These are phyloP conservation scores for Chaenodraco wilsoni DNA, from an alignment of 2,797 vertebrate genomes.

Conservation along the genomic window DNA sequence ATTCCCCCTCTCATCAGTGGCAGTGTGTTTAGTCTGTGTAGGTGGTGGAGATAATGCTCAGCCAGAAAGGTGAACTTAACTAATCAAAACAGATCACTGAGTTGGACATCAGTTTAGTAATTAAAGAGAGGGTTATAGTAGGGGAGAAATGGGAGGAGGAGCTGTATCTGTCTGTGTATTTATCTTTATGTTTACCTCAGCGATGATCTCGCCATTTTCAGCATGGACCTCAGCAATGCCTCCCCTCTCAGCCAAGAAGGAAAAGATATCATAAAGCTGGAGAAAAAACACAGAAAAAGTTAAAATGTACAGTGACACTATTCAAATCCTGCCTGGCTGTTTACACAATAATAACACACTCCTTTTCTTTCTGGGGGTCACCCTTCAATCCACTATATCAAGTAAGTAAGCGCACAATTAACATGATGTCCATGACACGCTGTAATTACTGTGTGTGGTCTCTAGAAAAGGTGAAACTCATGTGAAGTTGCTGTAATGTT, in stretches of 20 bases:
- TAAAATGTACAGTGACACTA: slow-evolving; percentile 37
- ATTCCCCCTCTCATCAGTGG: slow-evolving; percentile 44
- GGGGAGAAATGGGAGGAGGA: background rate
- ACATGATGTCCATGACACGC: slow-evolving; percentile 51
- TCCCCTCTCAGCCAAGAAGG: slow-evolving; percentile 92
- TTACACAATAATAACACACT: slow-evolving; percentile 47
- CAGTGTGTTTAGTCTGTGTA: slow-evolving; percentile 74
- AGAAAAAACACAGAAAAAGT: slow-evolving; percentile 32
- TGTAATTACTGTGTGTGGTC: slow-evolving; percentile 76
- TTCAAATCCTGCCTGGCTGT: slow-evolving; percentile 40
- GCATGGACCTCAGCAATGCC: slow-evolving; percentile 96
- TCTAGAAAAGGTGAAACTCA: slow-evolving; percentile 49
- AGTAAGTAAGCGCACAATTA: slow-evolving; percentile 61
- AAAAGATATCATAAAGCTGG: slow-evolving; percentile 96
- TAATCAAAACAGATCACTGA: slow-evolving; percentile 42
- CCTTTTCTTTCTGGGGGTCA: slow-evolving; percentile 39
- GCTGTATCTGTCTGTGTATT: slow-evolving; percentile 12
- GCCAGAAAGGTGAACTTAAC: slow-evolving; percentile 21
- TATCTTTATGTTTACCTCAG: slow-evolving; percentile 86
- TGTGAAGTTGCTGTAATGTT: slow-evolving; percentile 54
- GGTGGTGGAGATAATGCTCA: slow-evolving; percentile 37
- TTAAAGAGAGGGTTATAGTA: background rate
- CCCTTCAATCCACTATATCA: slow-evolving; percentile 46
- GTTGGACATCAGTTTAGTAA: slow-evolving; percentile 19
- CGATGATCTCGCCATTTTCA: slow-evolving; percentile 98